Evolutionary conservation across 2,113 vertebrate species (phyloP).

Genomic region (Numenius arquata): DNA sequence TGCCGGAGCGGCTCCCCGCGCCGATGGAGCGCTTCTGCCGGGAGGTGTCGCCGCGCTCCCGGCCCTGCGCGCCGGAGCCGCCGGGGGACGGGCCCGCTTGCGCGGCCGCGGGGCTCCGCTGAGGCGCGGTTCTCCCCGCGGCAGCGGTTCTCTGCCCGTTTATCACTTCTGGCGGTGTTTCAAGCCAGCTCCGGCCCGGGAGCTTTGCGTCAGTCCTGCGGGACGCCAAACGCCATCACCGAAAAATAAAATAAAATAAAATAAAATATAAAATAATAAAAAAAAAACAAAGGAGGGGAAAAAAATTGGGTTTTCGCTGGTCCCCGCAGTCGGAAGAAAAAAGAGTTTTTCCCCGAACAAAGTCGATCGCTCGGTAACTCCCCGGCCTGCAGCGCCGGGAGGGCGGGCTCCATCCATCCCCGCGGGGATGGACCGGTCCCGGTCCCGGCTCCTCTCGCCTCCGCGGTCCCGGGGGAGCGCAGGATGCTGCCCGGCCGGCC

Average conservation of each 20-base stretch:
- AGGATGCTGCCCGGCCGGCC: not conserved
- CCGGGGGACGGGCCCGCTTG: not conserved
- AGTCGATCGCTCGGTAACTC: not conserved
- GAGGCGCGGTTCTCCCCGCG: not conserved
- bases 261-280: too few species aligned
- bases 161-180: not conserved
- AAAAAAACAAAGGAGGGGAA: not conserved
- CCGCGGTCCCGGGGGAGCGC: not conserved
- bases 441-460: not conserved
- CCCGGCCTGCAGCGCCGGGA: not conserved
- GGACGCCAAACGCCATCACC: not conserved
- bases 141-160: not conserved
- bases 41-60: conserved; percentile 77
- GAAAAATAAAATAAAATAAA: not conserved
- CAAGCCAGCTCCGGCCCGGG: not conserved
- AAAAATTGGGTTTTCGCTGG: not conserved
- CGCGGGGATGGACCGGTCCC: not conserved
- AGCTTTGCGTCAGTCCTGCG: not conserved
- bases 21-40: conserved; percentile 57
- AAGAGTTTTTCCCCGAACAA: not conserved
- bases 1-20: conserved; percentile 14
- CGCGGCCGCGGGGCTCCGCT: not conserved
- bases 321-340: not conserved
- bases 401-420: not conserved
- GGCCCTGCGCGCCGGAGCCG: conserved; percentile 35